Percentiles rank a stretch among this genome's conserved stretches.
These are phyloP conservation scores for Eueides isabella DNA, from an alignment of 1,140 invertebrate species.

Conservation along the genomic window DNA sequence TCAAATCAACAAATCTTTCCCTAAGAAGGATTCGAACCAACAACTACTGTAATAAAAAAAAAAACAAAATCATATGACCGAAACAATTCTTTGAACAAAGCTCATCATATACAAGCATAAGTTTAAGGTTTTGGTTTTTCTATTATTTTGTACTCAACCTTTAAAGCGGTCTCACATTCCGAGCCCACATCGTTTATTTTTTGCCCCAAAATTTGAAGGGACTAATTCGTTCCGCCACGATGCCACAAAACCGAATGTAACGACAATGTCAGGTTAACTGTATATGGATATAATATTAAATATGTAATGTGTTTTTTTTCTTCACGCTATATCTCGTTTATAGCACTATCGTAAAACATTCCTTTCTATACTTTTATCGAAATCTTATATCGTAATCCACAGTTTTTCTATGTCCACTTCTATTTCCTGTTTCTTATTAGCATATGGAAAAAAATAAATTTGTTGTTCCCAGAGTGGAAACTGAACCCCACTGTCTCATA, in stretches of 20 bases:
- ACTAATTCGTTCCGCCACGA: conserved; percentile 67
- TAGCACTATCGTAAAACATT: too few relatives aligned
- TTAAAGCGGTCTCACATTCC: conserved; percentile 21
- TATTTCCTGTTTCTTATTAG: too few relatives aligned
- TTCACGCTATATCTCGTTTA: too few relatives aligned
- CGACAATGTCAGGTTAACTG: conserved; percentile 6
- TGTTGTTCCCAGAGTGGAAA: too few relatives aligned
- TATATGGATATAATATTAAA: conserved; percentile 14
- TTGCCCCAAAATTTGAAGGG: conserved; percentile 58
- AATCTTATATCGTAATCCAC: too few relatives aligned
- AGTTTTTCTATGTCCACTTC: too few relatives aligned
- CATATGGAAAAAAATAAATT: too few relatives aligned
- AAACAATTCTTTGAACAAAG: neutral
- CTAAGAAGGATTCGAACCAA: too few relatives aligned
- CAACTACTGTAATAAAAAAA: neutral
- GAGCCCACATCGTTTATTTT: conserved; percentile 60
- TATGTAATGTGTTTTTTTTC: neutral
- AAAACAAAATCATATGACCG: neutral
- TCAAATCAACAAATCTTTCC: too few relatives aligned
- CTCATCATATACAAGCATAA: neutral
- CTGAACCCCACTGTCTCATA: too few relatives aligned
- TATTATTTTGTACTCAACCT: conserved; percentile 12
- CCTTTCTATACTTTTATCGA: too few relatives aligned
- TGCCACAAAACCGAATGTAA: conserved; percentile 40
- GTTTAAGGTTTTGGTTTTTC: neutral